Conservation (phyloP, 1,140 invertebrate genomes). For the Drosophila lini region DNA sequence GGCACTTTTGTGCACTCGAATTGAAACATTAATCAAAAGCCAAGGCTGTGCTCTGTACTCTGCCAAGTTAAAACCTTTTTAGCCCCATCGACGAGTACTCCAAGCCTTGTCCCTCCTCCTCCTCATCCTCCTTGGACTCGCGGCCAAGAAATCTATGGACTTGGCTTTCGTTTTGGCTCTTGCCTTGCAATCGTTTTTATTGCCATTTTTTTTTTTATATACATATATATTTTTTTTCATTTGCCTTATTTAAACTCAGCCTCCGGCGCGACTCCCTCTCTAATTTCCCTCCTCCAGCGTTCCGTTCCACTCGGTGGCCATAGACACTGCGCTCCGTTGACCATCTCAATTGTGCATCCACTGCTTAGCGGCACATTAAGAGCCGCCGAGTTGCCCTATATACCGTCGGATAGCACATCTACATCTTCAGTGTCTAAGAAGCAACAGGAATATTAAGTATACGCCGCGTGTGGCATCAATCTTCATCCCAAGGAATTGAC, state of each 20-base stretch:
- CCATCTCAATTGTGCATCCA: constrained; percentile 59
- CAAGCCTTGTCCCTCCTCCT: not conserved
- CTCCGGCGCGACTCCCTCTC: constrained; percentile 18
- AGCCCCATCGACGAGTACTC: constrained; percentile 9
- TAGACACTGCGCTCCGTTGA: constrained; percentile 60
- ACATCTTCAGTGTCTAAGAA: constrained; percentile 9
- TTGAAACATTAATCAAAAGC: constrained; percentile 16
- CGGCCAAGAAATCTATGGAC: constrained; percentile 13
- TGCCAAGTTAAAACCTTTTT: constrained; percentile 15
- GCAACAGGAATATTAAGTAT: constrained; percentile 46
- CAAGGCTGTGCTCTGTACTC: not conserved
- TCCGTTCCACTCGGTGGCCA: constrained; percentile 50
- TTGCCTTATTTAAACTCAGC: constrained; percentile 15
- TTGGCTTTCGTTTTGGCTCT: constrained; percentile 23
- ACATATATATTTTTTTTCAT: not conserved
- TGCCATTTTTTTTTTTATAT: constrained; percentile 3
- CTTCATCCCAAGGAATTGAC: constrained; percentile 57
- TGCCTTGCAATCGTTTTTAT: constrained; percentile 17
- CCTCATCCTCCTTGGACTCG: not conserved
- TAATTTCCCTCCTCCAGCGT: constrained; percentile 16
- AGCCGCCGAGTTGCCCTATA: constrained; percentile 47
- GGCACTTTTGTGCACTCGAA: constrained; percentile 11
- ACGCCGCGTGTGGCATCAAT: constrained; percentile 70
- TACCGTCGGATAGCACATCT: constrained; percentile 11
- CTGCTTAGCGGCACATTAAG: constrained; percentile 56